phyloP scores from a whole-genome alignment of 2,797 vertebrate species.

The Sebastes umbrosus region DNA sequence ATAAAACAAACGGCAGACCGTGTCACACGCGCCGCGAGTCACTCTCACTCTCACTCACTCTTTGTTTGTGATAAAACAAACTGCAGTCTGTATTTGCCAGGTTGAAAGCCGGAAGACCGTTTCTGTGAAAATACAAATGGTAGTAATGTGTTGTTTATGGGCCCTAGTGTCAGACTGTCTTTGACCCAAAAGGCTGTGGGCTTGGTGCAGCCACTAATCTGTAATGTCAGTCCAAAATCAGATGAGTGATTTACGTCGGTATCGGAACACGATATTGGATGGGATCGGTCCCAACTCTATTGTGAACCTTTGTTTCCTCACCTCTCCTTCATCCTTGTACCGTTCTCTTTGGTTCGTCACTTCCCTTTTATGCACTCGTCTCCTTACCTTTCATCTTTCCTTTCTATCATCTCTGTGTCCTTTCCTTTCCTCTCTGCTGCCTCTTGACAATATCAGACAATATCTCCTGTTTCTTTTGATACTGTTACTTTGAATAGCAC shows the following conservation, averaged over 20 bases:
- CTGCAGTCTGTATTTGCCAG: too few species aligned
- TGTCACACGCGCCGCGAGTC: not conserved
- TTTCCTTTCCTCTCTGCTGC: not conserved
- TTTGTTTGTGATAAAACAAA: too few species aligned
- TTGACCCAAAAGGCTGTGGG: not conserved
- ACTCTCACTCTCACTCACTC: too few species aligned
- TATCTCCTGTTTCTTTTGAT: constrained; percentile 28
- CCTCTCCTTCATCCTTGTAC: not conserved
- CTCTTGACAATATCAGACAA: constrained; percentile 28
- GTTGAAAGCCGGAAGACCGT: not conserved
- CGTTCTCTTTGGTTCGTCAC: not conserved
- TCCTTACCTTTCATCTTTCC: constrained; percentile 25
- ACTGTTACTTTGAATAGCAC: constrained; percentile 27
- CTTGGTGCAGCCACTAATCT: not conserved
- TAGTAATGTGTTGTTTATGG: not conserved
- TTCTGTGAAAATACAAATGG: not conserved
- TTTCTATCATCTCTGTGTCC: constrained; percentile 8
- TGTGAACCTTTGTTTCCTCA: not conserved
- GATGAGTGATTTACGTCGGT: not conserved
- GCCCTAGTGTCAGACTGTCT: not conserved
- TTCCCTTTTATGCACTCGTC: not conserved
- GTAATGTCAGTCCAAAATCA: not conserved
- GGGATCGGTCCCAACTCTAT: not conserved
- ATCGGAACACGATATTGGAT: not conserved
- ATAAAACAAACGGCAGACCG: not conserved